Conservation (phyloP, 2,113 vertebrate genomes). For the Setophaga coronata region DNA sequence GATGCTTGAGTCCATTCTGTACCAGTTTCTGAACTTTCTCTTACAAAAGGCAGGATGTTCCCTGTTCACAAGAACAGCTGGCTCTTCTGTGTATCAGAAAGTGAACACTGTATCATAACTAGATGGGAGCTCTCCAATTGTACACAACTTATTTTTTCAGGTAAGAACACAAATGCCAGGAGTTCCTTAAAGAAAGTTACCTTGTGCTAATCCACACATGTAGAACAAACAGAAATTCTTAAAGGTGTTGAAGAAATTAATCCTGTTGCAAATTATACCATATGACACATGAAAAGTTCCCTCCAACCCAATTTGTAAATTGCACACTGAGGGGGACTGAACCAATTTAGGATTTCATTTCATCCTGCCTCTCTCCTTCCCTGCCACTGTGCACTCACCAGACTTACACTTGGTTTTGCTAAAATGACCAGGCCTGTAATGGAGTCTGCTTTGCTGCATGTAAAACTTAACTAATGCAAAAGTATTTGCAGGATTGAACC, state of each 20-base stretch:
- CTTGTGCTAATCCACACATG: background rate
- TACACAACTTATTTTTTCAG: background rate
- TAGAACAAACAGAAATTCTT: background rate
- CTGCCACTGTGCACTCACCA: background rate
- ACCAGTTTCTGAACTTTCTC: background rate
- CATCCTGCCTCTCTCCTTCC: background rate
- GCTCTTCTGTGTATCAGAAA: background rate
- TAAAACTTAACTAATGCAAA: background rate
- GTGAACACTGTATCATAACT: background rate
- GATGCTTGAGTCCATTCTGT: background rate
- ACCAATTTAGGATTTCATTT: constrained; percentile 13
- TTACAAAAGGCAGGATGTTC: background rate
- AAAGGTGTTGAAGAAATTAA: background rate
- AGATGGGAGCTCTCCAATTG: background rate
- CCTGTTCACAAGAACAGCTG: background rate
- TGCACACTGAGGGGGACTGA: background rate
- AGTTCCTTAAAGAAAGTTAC: background rate
- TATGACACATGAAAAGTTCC: background rate
- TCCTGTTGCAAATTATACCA: background rate
- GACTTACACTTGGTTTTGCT: background rate
- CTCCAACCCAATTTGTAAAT: background rate
- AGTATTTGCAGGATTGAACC: background rate
- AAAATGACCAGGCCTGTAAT: background rate
- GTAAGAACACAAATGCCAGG: background rate
- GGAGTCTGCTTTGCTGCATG: background rate